Conservation (phyloP, 2,797 vertebrate species). For the Halcyon smyrnensis region DNA sequence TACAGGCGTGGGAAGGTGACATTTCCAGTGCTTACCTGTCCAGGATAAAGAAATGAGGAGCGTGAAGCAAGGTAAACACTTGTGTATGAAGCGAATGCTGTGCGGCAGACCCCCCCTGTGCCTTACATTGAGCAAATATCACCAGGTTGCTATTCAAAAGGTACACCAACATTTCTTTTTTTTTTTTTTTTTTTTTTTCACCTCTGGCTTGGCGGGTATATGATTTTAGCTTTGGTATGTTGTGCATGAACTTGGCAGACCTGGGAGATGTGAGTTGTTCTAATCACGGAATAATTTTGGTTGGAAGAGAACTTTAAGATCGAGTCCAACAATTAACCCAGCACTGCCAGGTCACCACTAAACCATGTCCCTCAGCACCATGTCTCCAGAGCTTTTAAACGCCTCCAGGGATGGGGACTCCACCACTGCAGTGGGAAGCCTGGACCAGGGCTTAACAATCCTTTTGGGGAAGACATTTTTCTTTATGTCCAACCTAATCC, state of each 20-base stretch:
- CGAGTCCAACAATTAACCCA: neutral
- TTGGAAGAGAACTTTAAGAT: neutral
- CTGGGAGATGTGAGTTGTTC: neutral
- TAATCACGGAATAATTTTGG: neutral
- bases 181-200: no score
- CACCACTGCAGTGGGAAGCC: neutral
- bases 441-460: neutral
- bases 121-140: neutral
- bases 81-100: neutral
- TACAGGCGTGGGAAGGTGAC: neutral
- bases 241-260: neutral
- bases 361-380: neutral
- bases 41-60: neutral
- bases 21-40: conserved; percentile 7
- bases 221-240: neutral
- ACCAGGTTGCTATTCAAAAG: neutral
- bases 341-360: neutral
- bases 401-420: neutral
- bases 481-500: neutral
- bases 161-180: neutral
- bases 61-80: neutral
- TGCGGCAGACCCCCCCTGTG: neutral
- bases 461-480: neutral
- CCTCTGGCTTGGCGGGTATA: neutral
- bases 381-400: neutral